phyloP scores from a whole-genome alignment of 2,797 vertebrate genomes.

The Rhinoraja longicauda region DNA sequence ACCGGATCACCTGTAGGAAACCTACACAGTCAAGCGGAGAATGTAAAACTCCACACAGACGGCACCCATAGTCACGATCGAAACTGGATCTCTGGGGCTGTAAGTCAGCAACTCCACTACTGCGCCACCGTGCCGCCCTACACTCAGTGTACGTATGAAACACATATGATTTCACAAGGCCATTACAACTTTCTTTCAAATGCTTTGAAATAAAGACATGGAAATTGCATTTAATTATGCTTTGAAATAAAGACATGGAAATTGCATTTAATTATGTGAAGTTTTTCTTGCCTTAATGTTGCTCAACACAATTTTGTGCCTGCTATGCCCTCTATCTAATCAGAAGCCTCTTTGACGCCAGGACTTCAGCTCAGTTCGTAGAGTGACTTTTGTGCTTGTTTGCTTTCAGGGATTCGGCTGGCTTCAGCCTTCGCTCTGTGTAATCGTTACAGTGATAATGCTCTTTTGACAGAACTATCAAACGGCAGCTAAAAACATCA shows the following conservation, averaged over 20 bases:
- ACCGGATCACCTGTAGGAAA: no score
- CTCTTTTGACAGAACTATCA: slow-evolving; percentile 29
- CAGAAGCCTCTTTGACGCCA: background rate
- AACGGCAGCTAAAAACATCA: background rate
- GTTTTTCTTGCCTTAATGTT: background rate
- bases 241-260: background rate
- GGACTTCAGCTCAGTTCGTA: background rate
- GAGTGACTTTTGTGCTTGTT: background rate
- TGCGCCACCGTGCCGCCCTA: no score
- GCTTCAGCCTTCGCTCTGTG: background rate
- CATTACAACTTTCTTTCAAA: background rate
- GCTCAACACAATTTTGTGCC: background rate
- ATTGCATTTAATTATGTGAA: background rate
- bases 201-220: background rate
- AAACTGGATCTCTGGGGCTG: no score
- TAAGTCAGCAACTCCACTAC: no score
- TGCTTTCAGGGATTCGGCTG: background rate
- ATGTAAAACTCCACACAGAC: no score
- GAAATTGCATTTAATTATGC: background rate
- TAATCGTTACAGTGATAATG: background rate
- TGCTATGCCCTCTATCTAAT: background rate
- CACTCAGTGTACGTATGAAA: background rate
- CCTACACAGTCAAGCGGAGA: no score
- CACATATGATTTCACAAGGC: background rate
- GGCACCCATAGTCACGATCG: no score